phyloP scores from a whole-genome alignment of 2,113 vertebrate genomes.

The Noturus placidus region DNA sequence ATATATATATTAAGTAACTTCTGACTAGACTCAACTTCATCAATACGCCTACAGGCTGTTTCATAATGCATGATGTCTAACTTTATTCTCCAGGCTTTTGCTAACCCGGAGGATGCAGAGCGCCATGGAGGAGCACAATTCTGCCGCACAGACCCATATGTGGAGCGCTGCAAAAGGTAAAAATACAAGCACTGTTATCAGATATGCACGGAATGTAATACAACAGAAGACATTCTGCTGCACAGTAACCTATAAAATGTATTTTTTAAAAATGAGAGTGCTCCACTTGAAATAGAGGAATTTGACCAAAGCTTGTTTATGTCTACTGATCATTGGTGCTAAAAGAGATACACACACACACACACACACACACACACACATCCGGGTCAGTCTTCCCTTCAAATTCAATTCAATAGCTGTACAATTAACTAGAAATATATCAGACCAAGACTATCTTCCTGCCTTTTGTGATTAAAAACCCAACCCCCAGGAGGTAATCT shows the following conservation, averaged over 20 bases:
- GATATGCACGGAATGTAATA: background rate
- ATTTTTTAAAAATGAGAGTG: background rate
- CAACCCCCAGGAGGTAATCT: background rate
- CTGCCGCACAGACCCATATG: constrained; percentile 76
- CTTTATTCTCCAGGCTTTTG: constrained; percentile 80
- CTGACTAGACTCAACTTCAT: background rate
- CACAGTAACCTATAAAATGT: background rate
- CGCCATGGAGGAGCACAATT: constrained; percentile 84
- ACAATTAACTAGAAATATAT: background rate
- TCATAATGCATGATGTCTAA: background rate
- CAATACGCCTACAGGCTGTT: background rate
- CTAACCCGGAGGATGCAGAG: constrained; percentile 88
- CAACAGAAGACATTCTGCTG: background rate
- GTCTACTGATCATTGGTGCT: background rate
- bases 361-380: too few species aligned
- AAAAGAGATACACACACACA: background rate
- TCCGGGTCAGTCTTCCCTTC: background rate
- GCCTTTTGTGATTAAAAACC: background rate
- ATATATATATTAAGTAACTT: background rate
- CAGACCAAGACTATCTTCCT: too few species aligned
- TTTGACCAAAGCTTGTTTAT: background rate
- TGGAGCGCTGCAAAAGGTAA: constrained; percentile 86
- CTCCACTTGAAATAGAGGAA: background rate
- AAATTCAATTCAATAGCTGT: background rate
- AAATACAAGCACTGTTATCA: constrained; percentile 25